These are phyloP conservation scores for Spinibarbus caldwelli DNA, from an alignment of 2,797 vertebrate species.

Conservation along the genomic window DNA sequence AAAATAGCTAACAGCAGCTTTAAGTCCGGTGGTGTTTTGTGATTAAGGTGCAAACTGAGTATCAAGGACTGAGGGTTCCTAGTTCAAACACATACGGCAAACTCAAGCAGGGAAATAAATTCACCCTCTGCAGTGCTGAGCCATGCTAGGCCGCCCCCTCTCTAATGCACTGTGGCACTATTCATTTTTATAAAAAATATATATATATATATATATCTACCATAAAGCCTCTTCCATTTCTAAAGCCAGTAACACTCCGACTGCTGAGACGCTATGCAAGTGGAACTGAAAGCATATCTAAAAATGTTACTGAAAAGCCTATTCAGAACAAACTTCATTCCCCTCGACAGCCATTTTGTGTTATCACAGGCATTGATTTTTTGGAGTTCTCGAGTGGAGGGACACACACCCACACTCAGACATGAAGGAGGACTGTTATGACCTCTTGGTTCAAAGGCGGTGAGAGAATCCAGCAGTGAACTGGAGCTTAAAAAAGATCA, in stretches of 20 bases:
- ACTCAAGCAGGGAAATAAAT: conserved; percentile 12
- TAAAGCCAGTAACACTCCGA: conserved; percentile 7
- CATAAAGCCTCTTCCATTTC: conserved; percentile 12
- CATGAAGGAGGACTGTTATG: conserved; percentile 60
- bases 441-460: conserved; percentile 61
- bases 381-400: conserved; percentile 62
- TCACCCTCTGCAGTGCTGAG: neutral
- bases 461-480: conserved; percentile 64
- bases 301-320: conserved; percentile 1
- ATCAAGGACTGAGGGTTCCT: neutral
- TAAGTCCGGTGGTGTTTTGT: neutral
- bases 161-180: conserved; percentile 17
- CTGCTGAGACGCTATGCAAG: conserved; percentile 5
- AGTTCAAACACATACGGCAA: neutral
- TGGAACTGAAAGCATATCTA: conserved; percentile 24
- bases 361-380: conserved; percentile 54
- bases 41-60: neutral
- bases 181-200: conserved; percentile 14
- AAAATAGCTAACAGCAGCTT: conserved; percentile 1
- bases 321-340: conserved; percentile 38
- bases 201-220: no score
- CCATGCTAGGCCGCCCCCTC: neutral
- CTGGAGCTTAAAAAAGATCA: conserved; percentile 73
- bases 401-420: conserved; percentile 59
- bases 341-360: conserved; percentile 58